Conservation (phyloP, 2,797 vertebrate genomes). For the Hapalemur alaotrensis region DNA sequence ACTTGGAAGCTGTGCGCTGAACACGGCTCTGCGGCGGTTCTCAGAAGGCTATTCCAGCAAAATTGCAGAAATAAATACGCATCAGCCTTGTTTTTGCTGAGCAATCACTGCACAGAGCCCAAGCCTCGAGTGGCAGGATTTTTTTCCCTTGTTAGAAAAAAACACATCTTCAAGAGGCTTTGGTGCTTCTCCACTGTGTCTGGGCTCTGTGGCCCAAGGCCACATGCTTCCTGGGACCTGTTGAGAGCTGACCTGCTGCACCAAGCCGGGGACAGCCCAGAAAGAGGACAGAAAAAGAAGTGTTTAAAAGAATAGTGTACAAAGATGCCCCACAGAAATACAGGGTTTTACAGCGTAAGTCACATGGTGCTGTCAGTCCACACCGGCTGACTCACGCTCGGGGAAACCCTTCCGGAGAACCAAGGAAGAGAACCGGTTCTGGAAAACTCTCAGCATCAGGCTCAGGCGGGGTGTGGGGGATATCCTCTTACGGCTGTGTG, state of each 20-base stretch:
- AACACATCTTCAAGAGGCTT: too few species aligned
- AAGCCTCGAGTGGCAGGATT: conserved; percentile 64
- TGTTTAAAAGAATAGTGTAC: neutral
- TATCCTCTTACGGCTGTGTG: rapidly evolving
- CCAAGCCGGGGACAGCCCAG: neutral
- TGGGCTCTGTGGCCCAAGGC: rapidly evolving
- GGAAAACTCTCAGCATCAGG: neutral
- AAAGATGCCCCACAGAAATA: neutral
- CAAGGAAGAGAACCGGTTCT: neutral
- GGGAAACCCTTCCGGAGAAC: neutral
- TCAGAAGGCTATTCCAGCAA: conserved; percentile 81
- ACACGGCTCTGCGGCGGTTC: conserved; percentile 73
- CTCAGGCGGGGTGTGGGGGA: neutral
- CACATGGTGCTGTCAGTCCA: rapidly evolving
- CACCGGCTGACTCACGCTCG: too few species aligned
- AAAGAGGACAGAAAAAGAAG: neutral
- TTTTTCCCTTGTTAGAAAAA: neutral
- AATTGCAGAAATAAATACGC: conserved; percentile 81
- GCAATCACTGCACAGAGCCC: conserved; percentile 72
- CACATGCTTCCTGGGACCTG: neutral
- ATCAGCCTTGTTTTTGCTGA: conserved; percentile 79
- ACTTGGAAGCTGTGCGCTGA: conserved; percentile 61
- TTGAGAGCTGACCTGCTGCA: neutral
- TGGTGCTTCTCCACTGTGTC: neutral
- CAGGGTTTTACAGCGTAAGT: rapidly evolving